Percentiles rank a stretch among this genome's conserved stretches.
These are phyloP conservation scores for Helostoma temminkii DNA, from an alignment of 2,797 vertebrate genomes.

Conservation along the genomic window DNA sequence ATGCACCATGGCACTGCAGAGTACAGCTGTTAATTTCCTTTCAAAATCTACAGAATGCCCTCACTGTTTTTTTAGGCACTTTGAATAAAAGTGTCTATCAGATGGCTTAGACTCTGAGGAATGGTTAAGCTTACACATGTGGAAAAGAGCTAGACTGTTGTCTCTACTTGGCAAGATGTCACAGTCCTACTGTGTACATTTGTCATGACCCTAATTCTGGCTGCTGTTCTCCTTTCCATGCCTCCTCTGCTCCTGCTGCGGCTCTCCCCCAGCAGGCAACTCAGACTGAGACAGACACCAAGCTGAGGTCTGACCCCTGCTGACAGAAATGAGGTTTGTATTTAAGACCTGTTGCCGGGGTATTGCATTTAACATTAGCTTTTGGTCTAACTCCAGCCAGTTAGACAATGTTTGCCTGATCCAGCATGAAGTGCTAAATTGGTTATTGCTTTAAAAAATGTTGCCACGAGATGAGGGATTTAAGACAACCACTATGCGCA, in stretches of 20 bases:
- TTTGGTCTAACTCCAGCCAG: slow-evolving; percentile 34
- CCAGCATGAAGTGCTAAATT: slow-evolving; percentile 65
- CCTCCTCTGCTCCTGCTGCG: slow-evolving; percentile 44
- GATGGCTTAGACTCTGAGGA: slow-evolving; percentile 33
- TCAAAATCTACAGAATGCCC: slow-evolving; percentile 42
- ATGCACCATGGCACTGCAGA: slow-evolving; percentile 21
- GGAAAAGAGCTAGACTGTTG: slow-evolving; percentile 48
- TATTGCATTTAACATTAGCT: slow-evolving; percentile 38
- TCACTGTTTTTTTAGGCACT: slow-evolving; percentile 33
- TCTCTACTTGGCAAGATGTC: slow-evolving; percentile 60
- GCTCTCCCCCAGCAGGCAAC: slow-evolving; percentile 48
- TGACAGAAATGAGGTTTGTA: slow-evolving; percentile 75
- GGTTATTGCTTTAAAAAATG: slow-evolving; percentile 66
- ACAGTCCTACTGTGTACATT: slow-evolving; percentile 55
- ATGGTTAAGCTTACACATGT: slow-evolving; percentile 58
- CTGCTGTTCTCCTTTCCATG: slow-evolving; percentile 49
- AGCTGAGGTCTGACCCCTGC: slow-evolving; percentile 81
- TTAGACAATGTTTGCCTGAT: slow-evolving; percentile 58
- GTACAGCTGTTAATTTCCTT: slow-evolving; percentile 62
- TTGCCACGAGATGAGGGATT: slow-evolving; percentile 44
- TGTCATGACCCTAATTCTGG: slow-evolving; percentile 62
- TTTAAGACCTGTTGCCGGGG: slow-evolving; percentile 62
- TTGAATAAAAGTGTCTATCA: slow-evolving; percentile 52
- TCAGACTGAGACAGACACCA: slow-evolving; percentile 52
- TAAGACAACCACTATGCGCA: slow-evolving; percentile 19